Percentiles rank a stretch among this genome's conserved stretches.
Evolutionary conservation across 2,797 vertebrate genomes (phyloP).

Genomic region (Parotocinclus haroldoi): DNA sequence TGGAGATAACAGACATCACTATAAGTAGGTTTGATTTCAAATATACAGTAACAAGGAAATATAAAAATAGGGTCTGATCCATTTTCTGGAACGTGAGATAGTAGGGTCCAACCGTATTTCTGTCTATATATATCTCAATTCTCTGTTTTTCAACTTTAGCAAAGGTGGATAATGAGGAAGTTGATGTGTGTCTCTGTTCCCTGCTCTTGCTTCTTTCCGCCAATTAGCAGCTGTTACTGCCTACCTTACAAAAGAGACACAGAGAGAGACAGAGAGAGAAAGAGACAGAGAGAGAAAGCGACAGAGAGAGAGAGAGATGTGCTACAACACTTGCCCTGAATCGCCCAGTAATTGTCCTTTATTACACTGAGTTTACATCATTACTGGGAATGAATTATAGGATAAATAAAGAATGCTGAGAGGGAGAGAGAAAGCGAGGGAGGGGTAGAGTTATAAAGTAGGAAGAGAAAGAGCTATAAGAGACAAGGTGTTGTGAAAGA

Average conservation of each 20-base stretch:
- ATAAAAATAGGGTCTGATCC: too few relatives aligned
- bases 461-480: too few relatives aligned
- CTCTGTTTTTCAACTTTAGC: background rate
- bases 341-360: background rate
- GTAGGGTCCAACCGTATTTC: too few relatives aligned
- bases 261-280: background rate
- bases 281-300: background rate
- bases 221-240: background rate
- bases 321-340: background rate
- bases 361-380: slow-evolving; percentile 8
- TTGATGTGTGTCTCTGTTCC: background rate
- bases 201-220: background rate
- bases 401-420: background rate
- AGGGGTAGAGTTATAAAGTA: background rate
- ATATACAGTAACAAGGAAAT: too few relatives aligned
- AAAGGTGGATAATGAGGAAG: slow-evolving; percentile 4
- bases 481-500: too few relatives aligned
- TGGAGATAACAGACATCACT: too few relatives aligned
- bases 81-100: too few relatives aligned
- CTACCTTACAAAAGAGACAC: background rate
- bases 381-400: background rate
- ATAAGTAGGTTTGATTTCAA: too few relatives aligned
- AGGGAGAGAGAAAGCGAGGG: background rate
- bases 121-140: too few relatives aligned
- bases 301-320: background rate